Evolutionary conservation across 2,797 vertebrate genomes (phyloP), one percentile per base, ranked within the genome.

Genomic region (Hemibagrus guttatus): DNA sequence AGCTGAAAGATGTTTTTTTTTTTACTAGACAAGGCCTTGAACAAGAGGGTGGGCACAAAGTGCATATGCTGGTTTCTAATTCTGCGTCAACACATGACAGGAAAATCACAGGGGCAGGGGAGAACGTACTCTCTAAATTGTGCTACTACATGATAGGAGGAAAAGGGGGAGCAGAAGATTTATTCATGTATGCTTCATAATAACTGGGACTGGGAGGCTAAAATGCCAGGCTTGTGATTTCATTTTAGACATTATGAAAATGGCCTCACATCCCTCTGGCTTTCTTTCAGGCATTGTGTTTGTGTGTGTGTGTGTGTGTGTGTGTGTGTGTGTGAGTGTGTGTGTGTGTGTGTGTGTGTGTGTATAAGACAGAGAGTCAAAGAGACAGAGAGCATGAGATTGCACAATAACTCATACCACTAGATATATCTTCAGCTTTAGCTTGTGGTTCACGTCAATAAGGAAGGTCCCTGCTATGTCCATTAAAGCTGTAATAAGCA

Each of bases 41-140:
- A 64, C 17, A 46, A 49, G 9, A 52, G 46, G 17, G 68, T 64
- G 54, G 74, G 58, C 35, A 81, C 58, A 46, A 85, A 75, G 83
- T 74, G 72, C 59, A 82, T 59, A 56, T 54, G 46, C 69, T 78
- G 39, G 52, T 78, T 42, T 88, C 52, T 42, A 78, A 42, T 69
- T 64, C 21, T 19, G 71, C 49, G 17, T 78, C 39, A 85, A 63
- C 52, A 78, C 78, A 78, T 71, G 80, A 78, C 83, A 68, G 39
- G 83, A 88, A 88, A 85, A 88, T 88, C 46, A 76, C 35, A 87
- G 86, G 69, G 86, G 59, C 46, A 68, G 63, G 19, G 19, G 23
- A 78, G 46, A 87, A 46, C 58, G 63, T 84, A 28, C 46, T 83
- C 64, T 84, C 39, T 63, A 39, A 84, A 79, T 61, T 71, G 21